Conservation (phyloP, 2,888 invertebrate species). For the Troilus luridus region DNA sequence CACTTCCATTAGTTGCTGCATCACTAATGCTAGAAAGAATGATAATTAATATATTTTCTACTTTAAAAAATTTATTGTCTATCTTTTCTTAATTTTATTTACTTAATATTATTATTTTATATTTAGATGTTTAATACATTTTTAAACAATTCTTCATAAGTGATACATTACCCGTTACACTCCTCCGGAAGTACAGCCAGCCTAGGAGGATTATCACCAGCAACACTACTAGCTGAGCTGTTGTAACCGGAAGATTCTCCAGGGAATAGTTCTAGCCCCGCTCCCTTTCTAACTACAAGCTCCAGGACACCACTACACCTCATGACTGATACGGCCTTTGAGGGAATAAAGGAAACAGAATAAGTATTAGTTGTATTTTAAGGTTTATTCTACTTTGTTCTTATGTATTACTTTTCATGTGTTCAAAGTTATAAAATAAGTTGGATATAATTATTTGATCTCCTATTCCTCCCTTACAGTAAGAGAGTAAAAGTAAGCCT, state of each 20-base stretch:
- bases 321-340: constrained; percentile 84
- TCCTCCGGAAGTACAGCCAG: constrained; percentile 59
- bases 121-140: neutral
- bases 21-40: constrained; percentile 36
- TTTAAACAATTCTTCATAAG: neutral
- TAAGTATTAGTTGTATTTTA: neutral
- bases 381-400: too few species aligned
- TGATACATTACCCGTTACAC: constrained; percentile 59
- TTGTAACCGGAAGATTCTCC: constrained; percentile 89
- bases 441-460: too few species aligned
- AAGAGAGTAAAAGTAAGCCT: too few species aligned
- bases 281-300: constrained; percentile 82
- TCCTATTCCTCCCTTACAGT: too few species aligned
- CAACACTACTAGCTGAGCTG: constrained; percentile 86
- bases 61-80: neutral
- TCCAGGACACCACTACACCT: constrained; percentile 84
- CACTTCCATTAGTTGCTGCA: constrained; percentile 51
- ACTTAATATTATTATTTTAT: too few species aligned
- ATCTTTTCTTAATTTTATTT: neutral
- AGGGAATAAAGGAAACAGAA: constrained; percentile 60
- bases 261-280: constrained; percentile 84
- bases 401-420: too few species aligned
- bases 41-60: neutral
- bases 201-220: constrained; percentile 74
- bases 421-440: too few species aligned